phyloP scores from a whole-genome alignment of 1,140 invertebrate genomes.

The Tachypleus tridentatus region DNA sequence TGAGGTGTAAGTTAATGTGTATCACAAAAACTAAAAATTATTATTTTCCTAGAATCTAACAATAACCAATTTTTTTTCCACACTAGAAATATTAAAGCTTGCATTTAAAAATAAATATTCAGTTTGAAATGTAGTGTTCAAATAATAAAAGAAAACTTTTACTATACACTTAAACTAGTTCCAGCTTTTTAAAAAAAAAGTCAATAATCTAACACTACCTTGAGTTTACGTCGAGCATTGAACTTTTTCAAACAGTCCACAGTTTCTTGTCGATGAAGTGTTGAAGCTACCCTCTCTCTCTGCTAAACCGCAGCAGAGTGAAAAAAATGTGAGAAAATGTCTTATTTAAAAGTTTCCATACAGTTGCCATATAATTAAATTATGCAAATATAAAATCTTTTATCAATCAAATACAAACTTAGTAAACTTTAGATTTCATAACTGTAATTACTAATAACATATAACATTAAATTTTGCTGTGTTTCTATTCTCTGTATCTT shows the following conservation, averaged over 20 bases:
- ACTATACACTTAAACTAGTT: no score
- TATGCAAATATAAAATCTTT: neutral
- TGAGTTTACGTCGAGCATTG: conserved; percentile 98
- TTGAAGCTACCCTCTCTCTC: conserved; percentile 94
- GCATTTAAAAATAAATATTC: no score
- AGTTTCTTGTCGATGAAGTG: conserved; percentile 98
- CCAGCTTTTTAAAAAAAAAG: no score
- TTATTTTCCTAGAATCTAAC: no score
- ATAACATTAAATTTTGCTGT: neutral
- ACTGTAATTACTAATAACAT: neutral
- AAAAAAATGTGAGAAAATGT: conserved; percentile 21
- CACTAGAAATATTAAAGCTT: no score
- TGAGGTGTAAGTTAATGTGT: no score
- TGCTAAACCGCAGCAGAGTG: conserved; percentile 52
- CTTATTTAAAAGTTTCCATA: neutral
- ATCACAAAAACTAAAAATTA: no score
- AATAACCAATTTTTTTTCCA: no score
- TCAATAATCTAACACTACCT: conserved; percentile 44
- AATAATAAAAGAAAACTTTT: no score
- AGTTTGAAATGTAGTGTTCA: no score
- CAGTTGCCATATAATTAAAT: neutral
- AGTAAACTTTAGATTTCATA: neutral
- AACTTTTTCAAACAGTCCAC: conserved; percentile 99
- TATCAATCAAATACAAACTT: neutral
- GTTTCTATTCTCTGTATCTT: no score